These are phyloP conservation scores for Gila robusta DNA, from an alignment of 2,797 vertebrate species.

Conservation along the genomic window DNA sequence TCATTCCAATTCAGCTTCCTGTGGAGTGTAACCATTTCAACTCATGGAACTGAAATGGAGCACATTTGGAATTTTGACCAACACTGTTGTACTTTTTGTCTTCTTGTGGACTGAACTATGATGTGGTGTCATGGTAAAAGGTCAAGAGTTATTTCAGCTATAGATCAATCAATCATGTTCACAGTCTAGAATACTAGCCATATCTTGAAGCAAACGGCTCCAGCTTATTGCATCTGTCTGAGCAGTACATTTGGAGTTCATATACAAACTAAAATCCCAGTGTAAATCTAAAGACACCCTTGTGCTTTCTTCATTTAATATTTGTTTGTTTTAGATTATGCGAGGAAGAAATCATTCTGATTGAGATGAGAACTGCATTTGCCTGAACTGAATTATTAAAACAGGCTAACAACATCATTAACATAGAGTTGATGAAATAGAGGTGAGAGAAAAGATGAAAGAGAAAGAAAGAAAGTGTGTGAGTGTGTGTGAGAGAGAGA, in stretches of 20 bases:
- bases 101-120: neutral
- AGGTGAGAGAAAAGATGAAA: conserved; percentile 54
- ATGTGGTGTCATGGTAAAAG: neutral
- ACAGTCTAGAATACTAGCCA: neutral
- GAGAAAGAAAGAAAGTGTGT: conserved; percentile 39
- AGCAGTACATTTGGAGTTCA: neutral
- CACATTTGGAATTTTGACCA: neutral
- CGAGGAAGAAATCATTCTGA: conserved; percentile 9
- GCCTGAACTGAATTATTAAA: conserved; percentile 55
- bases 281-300: conserved; percentile 2
- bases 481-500: no score
- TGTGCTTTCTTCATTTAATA: conserved; percentile 12
- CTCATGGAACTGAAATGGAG: conserved; percentile 8
- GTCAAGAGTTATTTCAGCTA: conserved; percentile 9
- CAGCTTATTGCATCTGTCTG: neutral
- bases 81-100: neutral
- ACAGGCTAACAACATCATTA: conserved; percentile 51
- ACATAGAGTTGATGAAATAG: conserved; percentile 22
- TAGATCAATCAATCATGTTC: neutral
- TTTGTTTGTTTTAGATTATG: conserved; percentile 42
- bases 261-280: conserved; percentile 4
- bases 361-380: conserved; percentile 15
- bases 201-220: neutral
- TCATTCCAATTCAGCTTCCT: neutral
- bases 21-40: conserved; percentile 1